phyloP scores from a whole-genome alignment of 2,113 vertebrate genomes.

The Mohoua ochrocephala region DNA sequence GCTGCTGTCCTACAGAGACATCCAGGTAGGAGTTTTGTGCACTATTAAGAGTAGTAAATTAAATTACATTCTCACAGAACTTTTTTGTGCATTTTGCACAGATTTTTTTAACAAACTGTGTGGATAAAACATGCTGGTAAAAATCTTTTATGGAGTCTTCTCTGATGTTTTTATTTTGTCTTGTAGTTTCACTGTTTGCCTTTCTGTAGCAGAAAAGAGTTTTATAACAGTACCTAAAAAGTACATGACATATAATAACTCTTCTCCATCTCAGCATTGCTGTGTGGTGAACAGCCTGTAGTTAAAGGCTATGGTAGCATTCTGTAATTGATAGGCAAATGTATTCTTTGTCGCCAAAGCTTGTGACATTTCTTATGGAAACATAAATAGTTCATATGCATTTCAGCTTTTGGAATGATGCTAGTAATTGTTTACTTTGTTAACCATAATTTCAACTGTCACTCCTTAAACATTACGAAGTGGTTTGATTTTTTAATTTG shows the following conservation, averaged over 20 bases:
- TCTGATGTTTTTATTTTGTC: not conserved
- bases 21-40: slow-evolving; percentile 80
- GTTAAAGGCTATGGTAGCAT: not conserved
- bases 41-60: not conserved
- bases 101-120: not conserved
- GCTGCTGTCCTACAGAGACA: slow-evolving; percentile 94
- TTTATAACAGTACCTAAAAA: not conserved
- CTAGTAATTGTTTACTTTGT: not conserved
- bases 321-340: not conserved
- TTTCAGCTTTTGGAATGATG: not conserved
- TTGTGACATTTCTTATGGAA: not conserved
- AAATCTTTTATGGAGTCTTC: not conserved
- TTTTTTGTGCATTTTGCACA: not conserved
- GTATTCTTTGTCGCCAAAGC: not conserved
- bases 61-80: not conserved
- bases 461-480: not conserved
- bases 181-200: not conserved
- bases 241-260: not conserved
- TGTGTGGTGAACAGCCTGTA: not conserved
- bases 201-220: not conserved
- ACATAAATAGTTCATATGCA: not conserved
- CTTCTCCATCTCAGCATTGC: not conserved
- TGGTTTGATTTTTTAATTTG: not conserved
- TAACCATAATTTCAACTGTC: not conserved
- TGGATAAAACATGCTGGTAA: not conserved